These are phyloP conservation scores for Catotricha subobsoleta DNA, from an alignment of 2,888 invertebrate species.

Conservation along the genomic window DNA sequence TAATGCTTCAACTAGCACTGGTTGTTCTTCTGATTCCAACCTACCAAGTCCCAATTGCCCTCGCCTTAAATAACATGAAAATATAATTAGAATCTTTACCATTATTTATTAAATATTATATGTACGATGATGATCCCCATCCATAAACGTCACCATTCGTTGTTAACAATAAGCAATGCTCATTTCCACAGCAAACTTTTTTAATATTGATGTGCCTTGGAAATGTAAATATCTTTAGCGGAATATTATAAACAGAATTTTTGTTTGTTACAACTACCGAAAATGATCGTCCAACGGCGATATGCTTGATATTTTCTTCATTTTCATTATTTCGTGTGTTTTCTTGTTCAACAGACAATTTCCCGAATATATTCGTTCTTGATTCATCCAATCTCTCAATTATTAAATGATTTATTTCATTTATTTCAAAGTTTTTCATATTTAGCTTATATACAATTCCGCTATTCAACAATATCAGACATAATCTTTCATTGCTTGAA, in stretches of 20 bases:
- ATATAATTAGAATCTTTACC: conserved; percentile 1
- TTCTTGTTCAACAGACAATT: not conserved
- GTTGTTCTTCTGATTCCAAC: conserved; percentile 41
- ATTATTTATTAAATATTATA: not conserved
- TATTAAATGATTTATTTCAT: conserved; percentile 9
- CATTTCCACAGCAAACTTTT: conserved; percentile 58
- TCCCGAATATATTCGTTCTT: not conserved
- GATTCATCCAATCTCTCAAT: conserved; percentile 3
- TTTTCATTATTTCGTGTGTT: conserved; percentile 1
- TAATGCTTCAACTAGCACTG: conserved; percentile 50
- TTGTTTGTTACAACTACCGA: conserved; percentile 29
- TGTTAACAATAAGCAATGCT: conserved; percentile 58
- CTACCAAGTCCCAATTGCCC: conserved; percentile 75
- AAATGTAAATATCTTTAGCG: conserved; percentile 36
- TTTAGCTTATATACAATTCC: conserved; percentile 20
- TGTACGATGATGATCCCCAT: conserved; percentile 69
- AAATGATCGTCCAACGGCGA: conserved; percentile 32
- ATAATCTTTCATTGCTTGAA: conserved; percentile 18
- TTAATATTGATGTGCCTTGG: conserved; percentile 35
- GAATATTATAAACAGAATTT: conserved; percentile 43
- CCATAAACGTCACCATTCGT: conserved; percentile 54
- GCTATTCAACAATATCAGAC: conserved; percentile 19
- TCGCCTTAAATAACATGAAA: conserved; percentile 37
- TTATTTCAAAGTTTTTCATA: conserved; percentile 1
- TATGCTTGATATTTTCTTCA: conserved; percentile 23